Conservation (phyloP, 2,888 invertebrate species). For the Orthosia cruda region DNA sequence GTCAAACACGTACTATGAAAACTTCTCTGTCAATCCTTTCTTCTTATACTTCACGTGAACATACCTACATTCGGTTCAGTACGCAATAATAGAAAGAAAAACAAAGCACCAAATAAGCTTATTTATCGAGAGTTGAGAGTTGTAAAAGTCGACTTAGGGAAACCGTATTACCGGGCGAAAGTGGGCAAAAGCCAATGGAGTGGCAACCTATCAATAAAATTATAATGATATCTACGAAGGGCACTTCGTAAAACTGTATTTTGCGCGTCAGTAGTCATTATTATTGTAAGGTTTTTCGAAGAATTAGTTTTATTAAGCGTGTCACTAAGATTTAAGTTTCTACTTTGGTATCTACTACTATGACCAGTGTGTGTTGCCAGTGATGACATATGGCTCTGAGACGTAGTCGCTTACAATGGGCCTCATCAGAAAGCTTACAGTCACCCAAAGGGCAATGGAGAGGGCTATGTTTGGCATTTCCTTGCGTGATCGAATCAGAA, state of each 20-base stretch:
- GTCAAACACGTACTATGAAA: not conserved
- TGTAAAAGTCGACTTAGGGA: conserved; percentile 54
- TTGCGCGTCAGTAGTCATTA: conserved; percentile 7
- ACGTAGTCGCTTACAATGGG: too few species aligned
- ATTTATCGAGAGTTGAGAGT: conserved; percentile 43
- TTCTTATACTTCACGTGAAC: not conserved
- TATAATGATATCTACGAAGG: conserved; percentile 33
- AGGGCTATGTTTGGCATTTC: too few species aligned
- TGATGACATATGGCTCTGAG: too few species aligned
- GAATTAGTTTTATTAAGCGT: not conserved
- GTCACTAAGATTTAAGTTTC: not conserved
- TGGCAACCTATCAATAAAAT: conserved; percentile 27
- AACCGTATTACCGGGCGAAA: conserved; percentile 4
- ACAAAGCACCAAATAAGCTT: conserved; percentile 47
- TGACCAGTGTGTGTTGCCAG: too few species aligned
- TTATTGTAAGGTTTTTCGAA: not conserved
- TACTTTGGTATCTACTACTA: not conserved
- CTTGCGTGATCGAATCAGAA: too few species aligned
- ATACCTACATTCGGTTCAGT: not conserved
- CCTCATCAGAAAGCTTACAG: too few species aligned
- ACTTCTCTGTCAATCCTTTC: not conserved
- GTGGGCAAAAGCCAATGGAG: conserved; percentile 19
- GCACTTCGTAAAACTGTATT: conserved; percentile 8
- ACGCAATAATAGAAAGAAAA: conserved; percentile 29
- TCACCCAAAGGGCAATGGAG: too few species aligned